Evolutionary conservation across 2,113 vertebrate species (phyloP).

Genomic region (Chamaea fasciata): DNA sequence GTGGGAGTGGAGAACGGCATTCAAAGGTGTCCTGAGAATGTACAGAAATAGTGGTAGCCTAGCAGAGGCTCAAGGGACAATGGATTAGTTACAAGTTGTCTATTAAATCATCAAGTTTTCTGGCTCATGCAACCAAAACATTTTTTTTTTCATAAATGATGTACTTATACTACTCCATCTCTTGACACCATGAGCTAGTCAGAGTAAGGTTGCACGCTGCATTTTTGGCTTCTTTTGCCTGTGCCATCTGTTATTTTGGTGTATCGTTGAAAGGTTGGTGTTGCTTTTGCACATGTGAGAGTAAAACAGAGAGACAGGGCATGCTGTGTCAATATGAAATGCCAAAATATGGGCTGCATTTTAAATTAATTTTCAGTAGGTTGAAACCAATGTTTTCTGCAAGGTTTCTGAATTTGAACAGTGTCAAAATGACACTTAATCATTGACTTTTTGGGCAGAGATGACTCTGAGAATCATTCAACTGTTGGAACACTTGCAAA

Average conservation of each 20-base stretch:
- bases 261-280: slow-evolving; percentile 22
- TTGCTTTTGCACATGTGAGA: slow-evolving; percentile 35
- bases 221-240: slow-evolving; percentile 26
- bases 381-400: background rate
- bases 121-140: background rate
- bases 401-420: background rate
- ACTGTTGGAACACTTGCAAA: background rate
- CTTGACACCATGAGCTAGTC: background rate
- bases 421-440: background rate
- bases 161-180: background rate
- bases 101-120: background rate
- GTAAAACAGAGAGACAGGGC: slow-evolving; percentile 34
- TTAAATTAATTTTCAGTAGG: slow-evolving; percentile 25
- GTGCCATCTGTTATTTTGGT: slow-evolving; percentile 55
- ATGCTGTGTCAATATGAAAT: background rate
- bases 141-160: background rate
- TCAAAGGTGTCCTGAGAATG: background rate
- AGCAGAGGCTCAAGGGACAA: background rate
- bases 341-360: slow-evolving; percentile 37
- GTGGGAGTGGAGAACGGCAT: background rate
- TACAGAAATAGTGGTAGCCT: background rate
- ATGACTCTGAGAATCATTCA: background rate
- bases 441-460: background rate
- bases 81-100: background rate
- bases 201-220: background rate